A percentile compares a stretch with the other conserved stretches of the same genome.
phyloP scores from a whole-genome alignment of 1,140 invertebrate genomes.

The Caligus rogercresseyi region DNA sequence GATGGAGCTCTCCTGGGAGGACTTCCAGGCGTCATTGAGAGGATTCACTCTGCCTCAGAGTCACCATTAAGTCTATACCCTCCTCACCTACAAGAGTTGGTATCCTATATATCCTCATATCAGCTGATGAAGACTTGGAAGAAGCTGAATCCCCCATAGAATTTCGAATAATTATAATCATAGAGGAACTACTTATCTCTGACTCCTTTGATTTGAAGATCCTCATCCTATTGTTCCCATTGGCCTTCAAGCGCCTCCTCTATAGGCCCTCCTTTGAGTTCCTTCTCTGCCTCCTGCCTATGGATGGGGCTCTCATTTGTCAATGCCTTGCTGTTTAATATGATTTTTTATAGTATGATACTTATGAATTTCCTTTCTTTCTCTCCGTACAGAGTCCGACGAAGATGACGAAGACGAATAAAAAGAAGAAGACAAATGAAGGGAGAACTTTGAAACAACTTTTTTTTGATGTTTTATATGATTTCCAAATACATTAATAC shows the following conservation, averaged over 20 bases:
- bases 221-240: background rate
- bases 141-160: background rate
- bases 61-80: background rate
- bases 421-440: background rate
- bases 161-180: background rate
- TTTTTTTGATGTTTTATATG: background rate
- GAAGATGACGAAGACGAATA: background rate
- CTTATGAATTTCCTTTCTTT: background rate
- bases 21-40: background rate
- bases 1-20: background rate
- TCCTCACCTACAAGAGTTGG: background rate
- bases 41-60: background rate
- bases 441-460: no score
- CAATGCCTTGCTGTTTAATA: background rate
- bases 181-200: background rate
- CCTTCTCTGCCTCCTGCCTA: background rate
- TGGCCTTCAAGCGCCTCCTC: background rate
- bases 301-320: background rate
- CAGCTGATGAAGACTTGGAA: no score
- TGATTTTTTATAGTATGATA: background rate
- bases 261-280: background rate
- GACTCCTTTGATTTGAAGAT: background rate
- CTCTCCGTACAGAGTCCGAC: background rate
- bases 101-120: background rate
- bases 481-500: background rate